phyloP scores from a whole-genome alignment of 2,888 invertebrate genomes.

The Rhopalosiphum nymphaeae region DNA sequence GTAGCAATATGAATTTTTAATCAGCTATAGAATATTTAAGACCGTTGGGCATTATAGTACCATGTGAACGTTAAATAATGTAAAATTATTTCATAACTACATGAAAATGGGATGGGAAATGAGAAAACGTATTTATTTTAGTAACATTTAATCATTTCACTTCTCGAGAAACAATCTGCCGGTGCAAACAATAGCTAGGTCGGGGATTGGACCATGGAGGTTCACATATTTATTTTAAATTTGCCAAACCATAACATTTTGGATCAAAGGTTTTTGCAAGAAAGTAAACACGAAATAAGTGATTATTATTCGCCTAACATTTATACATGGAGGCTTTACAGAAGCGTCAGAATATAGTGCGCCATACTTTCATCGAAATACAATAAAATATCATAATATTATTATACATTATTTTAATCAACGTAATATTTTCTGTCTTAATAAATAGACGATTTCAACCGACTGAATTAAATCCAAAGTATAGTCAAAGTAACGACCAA shows the following conservation, averaged over 20 bases:
- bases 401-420: background rate
- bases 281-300: background rate
- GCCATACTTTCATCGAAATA: background rate
- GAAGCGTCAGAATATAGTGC: background rate
- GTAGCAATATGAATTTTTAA: constrained; percentile 39
- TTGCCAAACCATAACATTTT: background rate
- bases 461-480: background rate
- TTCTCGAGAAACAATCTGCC: background rate
- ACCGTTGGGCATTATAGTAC: background rate
- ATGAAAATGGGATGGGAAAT: background rate
- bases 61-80: constrained; percentile 33
- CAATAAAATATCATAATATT: too few relatives aligned
- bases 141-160: background rate
- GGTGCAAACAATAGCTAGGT: background rate
- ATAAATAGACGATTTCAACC: background rate
- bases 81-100: constrained; percentile 14
- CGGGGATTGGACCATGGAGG: background rate
- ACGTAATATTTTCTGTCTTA: background rate
- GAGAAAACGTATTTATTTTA: constrained; percentile 24
- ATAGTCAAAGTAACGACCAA: background rate
- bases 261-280: background rate
- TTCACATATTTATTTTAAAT: constrained; percentile 26
- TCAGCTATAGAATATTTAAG: constrained; percentile 25
- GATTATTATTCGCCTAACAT: background rate
- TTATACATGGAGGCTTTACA: background rate